Base-by-base conservation (phyloP, 2,797 vertebrate species). In the Margarornis squamiger region DNA sequence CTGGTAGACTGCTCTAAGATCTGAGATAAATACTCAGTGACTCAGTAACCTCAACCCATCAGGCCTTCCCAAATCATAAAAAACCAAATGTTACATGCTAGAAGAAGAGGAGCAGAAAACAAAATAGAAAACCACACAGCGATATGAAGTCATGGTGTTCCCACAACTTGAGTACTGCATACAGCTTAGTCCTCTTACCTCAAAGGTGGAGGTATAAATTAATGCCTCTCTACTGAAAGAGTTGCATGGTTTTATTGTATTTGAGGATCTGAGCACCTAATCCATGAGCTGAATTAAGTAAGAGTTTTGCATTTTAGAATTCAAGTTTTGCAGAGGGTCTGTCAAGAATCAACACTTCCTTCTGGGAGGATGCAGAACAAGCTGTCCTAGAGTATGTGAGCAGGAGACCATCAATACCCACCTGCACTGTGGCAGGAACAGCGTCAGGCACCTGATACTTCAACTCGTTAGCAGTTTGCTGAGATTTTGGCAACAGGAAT, bases 401-500 rank as follows among this genome's bases (percentile, higher is more conserved):
- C 49, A 88, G 29, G 0, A 92, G 6, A 59, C 10, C 54, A 91
- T 1, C 34, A 52, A 16, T 27, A 94, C 98, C 79, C 63, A 99
- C 99, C 99, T 99, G 99, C 2, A 98, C 98, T 13, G 97, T 98
- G 66, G 99, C 78, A 22, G 8, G 94, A 78, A 98, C 55, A 58
- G 98, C 98, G 48, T 97, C 97, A 0, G 99, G 99, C 70, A 99
- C 98, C 71, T 98, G 98, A 90, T 99, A 98, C 13, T 97, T 98
- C 97, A 98, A 77, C 75, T 99, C 99, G 1, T 97, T 97, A 1
- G 99, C 98, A 1, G 99, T 99, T 70, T 97, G 97, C 96, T 99
- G 99, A 78, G 99, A 99, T 97, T 99, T 99, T 18, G 99, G 99
- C 91, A 99, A 96, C 34, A 99, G 98, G 80, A 98, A 99, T 1